Base-by-base conservation (phyloP, 2,797 vertebrate genomes). In the Coregonus sp. region DNA sequence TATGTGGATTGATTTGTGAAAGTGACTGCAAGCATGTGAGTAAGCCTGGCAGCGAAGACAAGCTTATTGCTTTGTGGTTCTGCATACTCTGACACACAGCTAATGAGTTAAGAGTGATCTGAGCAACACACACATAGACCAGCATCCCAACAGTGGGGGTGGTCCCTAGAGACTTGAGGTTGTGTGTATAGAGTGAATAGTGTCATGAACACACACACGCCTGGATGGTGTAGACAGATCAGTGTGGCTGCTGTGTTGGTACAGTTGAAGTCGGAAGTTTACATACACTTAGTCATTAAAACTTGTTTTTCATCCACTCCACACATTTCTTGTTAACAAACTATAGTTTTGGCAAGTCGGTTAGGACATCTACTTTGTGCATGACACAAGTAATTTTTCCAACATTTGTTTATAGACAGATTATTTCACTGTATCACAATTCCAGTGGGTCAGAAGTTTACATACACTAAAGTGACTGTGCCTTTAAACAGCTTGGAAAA, bases 11-110 rank as follows among this genome's bases (percentile, higher is more conserved):
- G 20, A 63, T 91, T 88, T 90, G 88, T 70, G 72, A 87, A 90
- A 92, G 89, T 89, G 92, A 92, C 91, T 88, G 90, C 89, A 88
- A 87, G 88, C 82, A 78, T 90, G 90, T 72, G 86, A 84, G 80
- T 85, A 82, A 63, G 59, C 59, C 59, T 11, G 4, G 59, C 20
- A 7, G 20, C 3, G 2, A 20, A 63, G 20, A 63, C 3, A 63
- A 86, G 82, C 82, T 93, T 91, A 93, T 93, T 92, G 91, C 86
- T 2, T 37, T 33, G 59, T 1, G 74, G 78, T 73, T 81, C 65
- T 11, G 61, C 79, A 74, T 81, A 83, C 75, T 84, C 78, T 77
- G 78, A 59, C 70, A 76, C 68, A 70, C 18, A 25, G 68, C 76
- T 85, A 86, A 87, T 84, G 81, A 80, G 72, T 71, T 77, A 78